Base-by-base conservation (phyloP, 2,888 invertebrate genomes). In the Acanthopleura granulata region DNA sequence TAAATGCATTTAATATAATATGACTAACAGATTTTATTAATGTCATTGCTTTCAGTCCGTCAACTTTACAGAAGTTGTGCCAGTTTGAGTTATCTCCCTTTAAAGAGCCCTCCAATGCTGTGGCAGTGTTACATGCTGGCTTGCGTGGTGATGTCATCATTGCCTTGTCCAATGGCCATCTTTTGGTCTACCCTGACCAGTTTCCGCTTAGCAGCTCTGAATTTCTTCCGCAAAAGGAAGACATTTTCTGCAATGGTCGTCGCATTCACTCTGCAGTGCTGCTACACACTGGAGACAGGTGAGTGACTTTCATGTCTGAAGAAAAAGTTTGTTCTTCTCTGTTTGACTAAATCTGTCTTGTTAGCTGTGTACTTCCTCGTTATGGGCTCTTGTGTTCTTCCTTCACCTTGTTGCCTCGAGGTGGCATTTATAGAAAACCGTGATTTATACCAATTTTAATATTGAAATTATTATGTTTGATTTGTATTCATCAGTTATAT, bases 221-320 rank as follows among this genome's bases (percentile, higher is more conserved):
- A 6, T 18, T 40, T 49, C n/a, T 27, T 1, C 71, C 27, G 9
- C 71, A 49, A 16, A 71, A 49, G 50, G 71, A 40, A n/a, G 49
- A 71, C 49, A 40, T 71, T 25, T 49, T 49, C n/a, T 40, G 71
- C 22, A 69, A 69, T 49, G 30, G 51, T 11, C 49, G 16, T 57
- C 66, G 3, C 22, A n/a, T 77, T 70, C 77, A 74, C 75, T 80
- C 78, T 74, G 80, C 79, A 4, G 73, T 79, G 30, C 62, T 81
- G 61, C 76, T 82, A 0, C 70, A 72, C 0, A 74, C 74, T n/a
- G 51, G 57, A 0, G 76, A 79, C 25, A 73, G 80, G 83, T 81
- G 75, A 6, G 25, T 66, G 30, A n/a, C 22, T n/a, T 22, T 57
- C 22, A 22, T 6, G 12, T 40, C 9, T 40, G 40, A 40, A 40